Evolutionary conservation across 2,113 vertebrate species (phyloP).

Genomic region (Pagrus major): DNA sequence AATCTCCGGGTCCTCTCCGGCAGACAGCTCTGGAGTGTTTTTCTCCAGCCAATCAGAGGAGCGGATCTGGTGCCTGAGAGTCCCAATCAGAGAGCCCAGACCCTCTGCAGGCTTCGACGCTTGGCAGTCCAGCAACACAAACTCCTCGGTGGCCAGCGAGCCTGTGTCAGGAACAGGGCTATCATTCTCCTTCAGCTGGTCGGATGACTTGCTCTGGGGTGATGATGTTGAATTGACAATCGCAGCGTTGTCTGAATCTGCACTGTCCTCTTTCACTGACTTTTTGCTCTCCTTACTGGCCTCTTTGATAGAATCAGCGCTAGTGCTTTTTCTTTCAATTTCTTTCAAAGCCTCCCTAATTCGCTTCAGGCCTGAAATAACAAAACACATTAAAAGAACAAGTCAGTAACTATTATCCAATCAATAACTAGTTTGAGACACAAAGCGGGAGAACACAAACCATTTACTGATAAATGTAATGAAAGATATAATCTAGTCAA

Average conservation of each 20-base stretch:
- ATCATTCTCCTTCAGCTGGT: constrained; percentile 76
- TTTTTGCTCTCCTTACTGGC: constrained; percentile 52
- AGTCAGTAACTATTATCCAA: constrained; percentile 16
- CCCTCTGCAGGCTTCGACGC: constrained; percentile 70
- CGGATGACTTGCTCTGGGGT: constrained; percentile 69
- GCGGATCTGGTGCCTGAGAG: constrained; percentile 86
- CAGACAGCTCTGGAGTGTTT: constrained; percentile 86
- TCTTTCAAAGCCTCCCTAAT: constrained; percentile 87
- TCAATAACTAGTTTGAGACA: neutral
- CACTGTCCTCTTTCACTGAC: constrained; percentile 72
- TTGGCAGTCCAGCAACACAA: constrained; percentile 79
- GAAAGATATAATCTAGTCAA: neutral
- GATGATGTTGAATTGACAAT: constrained; percentile 70
- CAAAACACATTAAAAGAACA: constrained; percentile 24
- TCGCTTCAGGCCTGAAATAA: constrained; percentile 89
- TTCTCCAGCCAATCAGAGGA: constrained; percentile 89
- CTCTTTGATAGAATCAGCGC: constrained; percentile 56
- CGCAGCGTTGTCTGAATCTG: constrained; percentile 61
- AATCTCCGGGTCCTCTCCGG: constrained; percentile 88
- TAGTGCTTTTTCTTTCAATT: constrained; percentile 66
- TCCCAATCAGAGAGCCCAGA: constrained; percentile 85
- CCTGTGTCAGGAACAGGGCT: constrained; percentile 60
- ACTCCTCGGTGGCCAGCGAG: constrained; percentile 77
- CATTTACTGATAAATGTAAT: neutral
- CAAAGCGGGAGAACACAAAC: constrained; percentile 1